These are phyloP conservation scores for Dinocampus coccinellae DNA, from an alignment of 2,888 invertebrate genomes.

Conservation along the genomic window DNA sequence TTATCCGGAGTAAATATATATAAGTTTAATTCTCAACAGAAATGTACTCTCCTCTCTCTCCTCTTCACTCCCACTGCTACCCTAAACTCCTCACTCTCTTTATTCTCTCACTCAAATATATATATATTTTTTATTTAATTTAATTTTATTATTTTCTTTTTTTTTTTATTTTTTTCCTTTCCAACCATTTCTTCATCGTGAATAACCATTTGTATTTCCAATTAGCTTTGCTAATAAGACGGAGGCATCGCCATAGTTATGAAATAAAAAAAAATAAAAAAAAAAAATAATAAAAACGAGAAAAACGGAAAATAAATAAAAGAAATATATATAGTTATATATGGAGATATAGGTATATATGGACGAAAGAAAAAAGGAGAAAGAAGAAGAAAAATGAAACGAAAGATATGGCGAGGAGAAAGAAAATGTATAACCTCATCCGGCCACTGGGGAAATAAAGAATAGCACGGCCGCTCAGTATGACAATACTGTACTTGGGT, in stretches of 20 bases:
- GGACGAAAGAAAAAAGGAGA: slow-evolving; percentile 38
- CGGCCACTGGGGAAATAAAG: slow-evolving; percentile 70
- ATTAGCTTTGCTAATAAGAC: slow-evolving; percentile 70
- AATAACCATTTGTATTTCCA: slow-evolving; percentile 70
- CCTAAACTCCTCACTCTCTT: background rate
- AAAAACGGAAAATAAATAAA: slow-evolving; percentile 34
- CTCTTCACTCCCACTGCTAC: slow-evolving; percentile 36
- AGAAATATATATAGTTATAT: slow-evolving; percentile 31
- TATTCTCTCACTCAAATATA: background rate
- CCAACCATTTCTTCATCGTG: slow-evolving; percentile 61
- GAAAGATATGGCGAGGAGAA: slow-evolving; percentile 42
- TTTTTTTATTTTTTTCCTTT: slow-evolving; percentile 54
- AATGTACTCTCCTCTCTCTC: slow-evolving; percentile 47
- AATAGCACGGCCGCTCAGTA: slow-evolving; percentile 64
- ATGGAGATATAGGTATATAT: background rate
- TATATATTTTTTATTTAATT: too few relatives aligned
- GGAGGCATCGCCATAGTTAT: slow-evolving; percentile 64
- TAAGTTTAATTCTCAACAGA: slow-evolving; percentile 67
- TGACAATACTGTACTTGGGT: slow-evolving; percentile 61
- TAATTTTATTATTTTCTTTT: too few relatives aligned
- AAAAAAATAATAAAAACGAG: slow-evolving; percentile 36
- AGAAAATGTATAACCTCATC: slow-evolving; percentile 69
- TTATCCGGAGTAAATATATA: slow-evolving; percentile 68
- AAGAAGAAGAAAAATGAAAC: too few relatives aligned
- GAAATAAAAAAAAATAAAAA: slow-evolving; percentile 44